These are phyloP conservation scores for Metopolophium dirhodum DNA, from an alignment of 1,140 invertebrate species.

Conservation along the genomic window DNA sequence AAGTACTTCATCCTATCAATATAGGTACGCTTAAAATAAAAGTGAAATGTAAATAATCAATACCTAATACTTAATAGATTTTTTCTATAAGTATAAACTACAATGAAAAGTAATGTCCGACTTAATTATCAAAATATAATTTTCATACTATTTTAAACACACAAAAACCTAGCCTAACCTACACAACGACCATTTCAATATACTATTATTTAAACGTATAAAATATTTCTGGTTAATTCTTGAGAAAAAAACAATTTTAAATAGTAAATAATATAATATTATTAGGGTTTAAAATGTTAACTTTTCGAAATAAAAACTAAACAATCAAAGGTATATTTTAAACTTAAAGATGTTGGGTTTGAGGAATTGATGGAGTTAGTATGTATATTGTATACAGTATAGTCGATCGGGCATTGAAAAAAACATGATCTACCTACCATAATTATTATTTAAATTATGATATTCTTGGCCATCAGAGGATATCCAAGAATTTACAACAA, in stretches of 20 bases:
- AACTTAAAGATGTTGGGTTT: background rate
- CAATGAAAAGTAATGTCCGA: too few relatives aligned
- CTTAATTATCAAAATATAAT: background rate
- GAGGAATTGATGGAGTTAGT: background rate
- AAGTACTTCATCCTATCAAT: background rate
- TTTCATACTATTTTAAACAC: background rate
- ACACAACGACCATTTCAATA: background rate
- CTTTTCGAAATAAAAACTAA: background rate
- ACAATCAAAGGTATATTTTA: background rate
- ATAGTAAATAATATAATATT: background rate
- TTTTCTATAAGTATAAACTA: too few relatives aligned
- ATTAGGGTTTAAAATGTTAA: background rate
- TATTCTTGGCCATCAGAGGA: conserved; percentile 74
- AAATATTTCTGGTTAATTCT: background rate
- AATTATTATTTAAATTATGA: background rate
- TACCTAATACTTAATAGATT: background rate
- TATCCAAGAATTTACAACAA: conserved; percentile 87
- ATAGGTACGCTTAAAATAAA: background rate
- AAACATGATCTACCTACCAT: conserved; percentile 14
- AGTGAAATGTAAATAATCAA: background rate
- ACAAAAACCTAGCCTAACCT: background rate
- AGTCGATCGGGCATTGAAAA: too few relatives aligned
- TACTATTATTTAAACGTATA: background rate
- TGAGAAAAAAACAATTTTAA: background rate
- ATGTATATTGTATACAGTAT: background rate